Percentiles rank a stretch among this genome's conserved stretches.
phyloP scores from a whole-genome alignment of 2,113 vertebrate genomes.

The Chrysochloris asiatica region DNA sequence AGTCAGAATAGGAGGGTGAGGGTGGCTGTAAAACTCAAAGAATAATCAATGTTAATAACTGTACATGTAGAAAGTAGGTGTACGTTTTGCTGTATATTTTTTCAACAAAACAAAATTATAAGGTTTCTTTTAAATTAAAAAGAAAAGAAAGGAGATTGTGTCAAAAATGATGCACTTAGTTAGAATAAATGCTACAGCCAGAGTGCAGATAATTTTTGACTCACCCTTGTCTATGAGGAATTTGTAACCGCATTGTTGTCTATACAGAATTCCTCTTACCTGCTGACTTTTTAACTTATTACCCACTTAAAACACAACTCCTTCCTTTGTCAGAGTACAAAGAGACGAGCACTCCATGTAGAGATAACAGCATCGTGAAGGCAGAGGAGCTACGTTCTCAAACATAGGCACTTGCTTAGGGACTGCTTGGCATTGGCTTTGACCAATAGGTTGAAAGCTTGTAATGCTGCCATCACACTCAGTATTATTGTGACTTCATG shows the following conservation, averaged over 20 bases:
- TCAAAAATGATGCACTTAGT: no score
- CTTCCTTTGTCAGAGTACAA: neutral
- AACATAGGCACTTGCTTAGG: neutral
- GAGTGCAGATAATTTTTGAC: no score
- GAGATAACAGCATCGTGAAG: neutral
- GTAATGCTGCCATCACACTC: neutral
- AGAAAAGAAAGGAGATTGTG: no score
- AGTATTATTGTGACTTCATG: neutral
- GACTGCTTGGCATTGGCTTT: neutral
- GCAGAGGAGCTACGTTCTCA: neutral
- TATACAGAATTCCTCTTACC: neutral
- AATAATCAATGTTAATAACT: no score
- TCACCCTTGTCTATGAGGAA: no score
- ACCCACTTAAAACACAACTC: neutral
- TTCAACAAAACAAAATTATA: no score
- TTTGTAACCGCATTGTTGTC: neutral
- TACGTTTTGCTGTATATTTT: no score
- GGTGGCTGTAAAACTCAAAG: no score
- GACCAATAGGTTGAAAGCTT: neutral
- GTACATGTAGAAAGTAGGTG: no score
- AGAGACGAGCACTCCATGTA: rapidly evolving
- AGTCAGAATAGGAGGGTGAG: no score
- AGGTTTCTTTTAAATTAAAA: no score
- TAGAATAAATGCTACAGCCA: no score
- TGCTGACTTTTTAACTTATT: neutral